phyloP scores from a whole-genome alignment of 2,888 invertebrate species.

The Nasonia oneida region DNA sequence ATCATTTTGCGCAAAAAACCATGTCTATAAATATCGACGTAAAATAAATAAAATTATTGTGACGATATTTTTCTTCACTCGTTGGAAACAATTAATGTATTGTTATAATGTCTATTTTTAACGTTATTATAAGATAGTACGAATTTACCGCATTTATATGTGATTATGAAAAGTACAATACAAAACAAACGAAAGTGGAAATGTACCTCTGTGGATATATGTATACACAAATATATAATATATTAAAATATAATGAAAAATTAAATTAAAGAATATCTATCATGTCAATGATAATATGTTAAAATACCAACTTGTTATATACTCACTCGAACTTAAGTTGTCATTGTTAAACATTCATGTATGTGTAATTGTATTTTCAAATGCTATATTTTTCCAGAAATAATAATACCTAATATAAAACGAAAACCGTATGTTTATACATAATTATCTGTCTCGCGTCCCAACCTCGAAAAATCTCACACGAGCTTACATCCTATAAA shows the following conservation, averaged over 20 bases:
- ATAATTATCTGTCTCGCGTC: no score
- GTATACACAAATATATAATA: not conserved
- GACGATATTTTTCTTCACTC: not conserved
- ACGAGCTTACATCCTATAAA: no score
- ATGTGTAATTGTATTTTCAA: not conserved
- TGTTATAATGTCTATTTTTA: not conserved
- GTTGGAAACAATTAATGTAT: not conserved
- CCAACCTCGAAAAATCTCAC: no score
- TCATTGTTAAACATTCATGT: not conserved
- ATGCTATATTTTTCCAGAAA: constrained; percentile 1
- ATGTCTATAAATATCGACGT: no score
- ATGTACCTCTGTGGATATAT: no score
- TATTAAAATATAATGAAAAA: no score
- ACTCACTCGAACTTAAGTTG: not conserved
- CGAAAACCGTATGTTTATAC: no score
- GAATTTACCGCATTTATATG: not conserved
- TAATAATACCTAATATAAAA: not conserved
- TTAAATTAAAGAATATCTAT: not conserved
- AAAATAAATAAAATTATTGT: not conserved
- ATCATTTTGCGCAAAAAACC: no score
- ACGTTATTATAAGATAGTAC: not conserved
- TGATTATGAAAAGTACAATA: not conserved
- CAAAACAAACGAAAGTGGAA: no score
- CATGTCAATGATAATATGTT: not conserved
- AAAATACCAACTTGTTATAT: not conserved